Evolutionary conservation across 2,113 vertebrate species (phyloP), one percentile per base, ranked within the genome.

Genomic region (Psilopsiagon aurifrons): DNA sequence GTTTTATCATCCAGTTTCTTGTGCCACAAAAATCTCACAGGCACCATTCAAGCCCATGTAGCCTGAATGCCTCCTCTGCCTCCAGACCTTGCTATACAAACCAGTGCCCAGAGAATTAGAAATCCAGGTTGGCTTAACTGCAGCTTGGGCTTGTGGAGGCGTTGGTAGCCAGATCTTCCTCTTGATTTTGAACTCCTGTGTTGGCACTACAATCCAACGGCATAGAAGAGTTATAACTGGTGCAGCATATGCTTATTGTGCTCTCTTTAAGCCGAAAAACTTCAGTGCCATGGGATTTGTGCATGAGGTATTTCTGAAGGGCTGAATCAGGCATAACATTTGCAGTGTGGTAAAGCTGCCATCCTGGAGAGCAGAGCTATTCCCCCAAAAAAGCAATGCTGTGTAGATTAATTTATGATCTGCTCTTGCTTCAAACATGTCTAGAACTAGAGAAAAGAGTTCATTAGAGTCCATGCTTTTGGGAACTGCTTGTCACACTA

Each of bases 71-170:
- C 73, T 11, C 13, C 27, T 67, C 52, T 44, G 25, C 49, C 68
- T 25, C 68, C 31, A 41, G 9, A 2, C 13, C 27, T 68, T 6
- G 2, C 9, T 1, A 37, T 2, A 17, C 24, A 55, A 41, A 27
- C 25, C 10, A 15, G 54, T 47, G n/a, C 28, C 39, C 41, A 22
- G 0, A 1, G 24, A 66, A 66, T 0, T 2, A 69, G 46, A 54
- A 67, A 70, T 25, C 28, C 62, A 46, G 9, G 5, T 5, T 46
- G 47, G 13, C 44, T 3, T 29, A 60, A 15, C 47, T 31, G 31
- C 62, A 51, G 9, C 39, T 73, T 57, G 63, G 57, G 80, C 44
- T 64, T 33, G 11, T 52, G 66, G 28, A 82, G 28, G 29, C 51
- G 23, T 2, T 70, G 33, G 44, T 33, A 37, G 22, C 37, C 37